Conservation (phyloP, 2,797 vertebrate species). For the Falco columbarius region DNA sequence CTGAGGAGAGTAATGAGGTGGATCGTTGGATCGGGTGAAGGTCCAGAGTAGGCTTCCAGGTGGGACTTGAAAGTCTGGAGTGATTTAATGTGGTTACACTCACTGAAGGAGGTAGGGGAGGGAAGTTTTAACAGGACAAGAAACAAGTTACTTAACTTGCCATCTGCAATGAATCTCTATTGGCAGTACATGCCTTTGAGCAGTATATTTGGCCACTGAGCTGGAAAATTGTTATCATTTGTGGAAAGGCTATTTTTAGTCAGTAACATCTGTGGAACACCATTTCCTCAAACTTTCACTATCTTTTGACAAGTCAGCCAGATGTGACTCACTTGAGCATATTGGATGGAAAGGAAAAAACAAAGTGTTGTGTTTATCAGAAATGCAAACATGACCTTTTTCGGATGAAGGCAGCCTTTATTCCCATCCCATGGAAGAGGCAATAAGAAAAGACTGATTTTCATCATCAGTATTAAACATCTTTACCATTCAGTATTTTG, state of each 20-base stretch:
- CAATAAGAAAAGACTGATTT: background rate
- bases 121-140: conserved; percentile 46
- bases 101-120: background rate
- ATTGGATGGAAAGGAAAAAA: conserved; percentile 41
- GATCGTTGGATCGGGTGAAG: background rate
- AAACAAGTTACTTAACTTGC: conserved; percentile 11
- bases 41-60: background rate
- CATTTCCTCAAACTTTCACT: conserved; percentile 62
- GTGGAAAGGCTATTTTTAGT: conserved; percentile 63
- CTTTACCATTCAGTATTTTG: background rate
- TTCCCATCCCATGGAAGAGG: background rate
- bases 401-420: conserved; percentile 13
- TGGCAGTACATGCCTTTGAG: conserved; percentile 48
- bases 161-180: conserved; percentile 17
- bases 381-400: conserved; percentile 66
- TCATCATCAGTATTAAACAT: background rate
- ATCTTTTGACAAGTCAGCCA: conserved; percentile 61
- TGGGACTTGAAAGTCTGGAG: background rate
- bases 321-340: conserved; percentile 62
- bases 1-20: background rate
- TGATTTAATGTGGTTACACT: background rate
- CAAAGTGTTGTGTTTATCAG: conserved; percentile 19
- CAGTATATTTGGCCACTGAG: conserved; percentile 52
- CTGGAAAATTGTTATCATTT: conserved; percentile 71
- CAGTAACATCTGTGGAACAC: conserved; percentile 69